These are phyloP conservation scores for Euclidia mi DNA, from an alignment of 2,888 invertebrate species.

Conservation along the genomic window DNA sequence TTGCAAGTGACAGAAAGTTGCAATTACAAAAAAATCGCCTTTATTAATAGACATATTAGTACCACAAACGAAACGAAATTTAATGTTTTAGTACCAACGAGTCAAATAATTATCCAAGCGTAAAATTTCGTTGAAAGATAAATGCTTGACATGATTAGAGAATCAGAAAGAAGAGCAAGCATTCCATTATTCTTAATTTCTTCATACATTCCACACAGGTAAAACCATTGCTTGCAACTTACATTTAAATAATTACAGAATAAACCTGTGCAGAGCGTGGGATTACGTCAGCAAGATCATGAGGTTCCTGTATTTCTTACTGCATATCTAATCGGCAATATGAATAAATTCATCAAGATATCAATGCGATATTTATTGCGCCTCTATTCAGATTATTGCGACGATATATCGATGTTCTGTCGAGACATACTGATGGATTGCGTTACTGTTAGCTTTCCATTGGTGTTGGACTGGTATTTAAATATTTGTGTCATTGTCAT, in stretches of 20 bases:
- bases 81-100: no score
- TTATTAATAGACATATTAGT: no score
- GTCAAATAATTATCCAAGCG: no score
- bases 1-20: no score
- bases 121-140: no score
- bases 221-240: neutral
- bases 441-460: conserved; percentile 36
- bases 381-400: conserved; percentile 60
- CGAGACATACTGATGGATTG: conserved; percentile 53
- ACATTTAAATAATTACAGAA: conserved; percentile 53
- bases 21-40: no score
- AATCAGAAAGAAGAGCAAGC: no score
- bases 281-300: conserved; percentile 69
- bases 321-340: conserved; percentile 73
- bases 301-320: conserved; percentile 75
- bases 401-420: conserved; percentile 50
- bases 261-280: conserved; percentile 65
- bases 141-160: no score
- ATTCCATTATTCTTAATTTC: no score
- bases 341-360: conserved; percentile 79
- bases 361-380: conserved; percentile 67
- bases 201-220: neutral
- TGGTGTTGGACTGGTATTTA: conserved; percentile 35
- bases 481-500: no score
- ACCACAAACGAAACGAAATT: no score